phyloP scores from a whole-genome alignment of 2,113 vertebrate species.

The Australoheros scitulus region DNA sequence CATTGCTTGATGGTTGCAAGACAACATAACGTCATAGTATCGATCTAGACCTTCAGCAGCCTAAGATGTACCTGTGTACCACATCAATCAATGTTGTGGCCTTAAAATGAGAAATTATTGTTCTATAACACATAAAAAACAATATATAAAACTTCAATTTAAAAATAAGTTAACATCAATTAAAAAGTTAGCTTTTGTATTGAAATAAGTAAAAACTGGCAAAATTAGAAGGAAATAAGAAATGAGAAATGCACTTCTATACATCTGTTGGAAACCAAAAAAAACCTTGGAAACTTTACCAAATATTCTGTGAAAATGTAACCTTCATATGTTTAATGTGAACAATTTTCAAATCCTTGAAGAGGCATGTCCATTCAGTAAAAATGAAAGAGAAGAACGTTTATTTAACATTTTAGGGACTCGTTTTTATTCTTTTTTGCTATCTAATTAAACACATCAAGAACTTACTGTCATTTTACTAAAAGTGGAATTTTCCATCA shows the following conservation, averaged over 20 bases:
- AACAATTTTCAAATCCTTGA: background rate
- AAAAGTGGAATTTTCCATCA: background rate
- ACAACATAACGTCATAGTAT: background rate
- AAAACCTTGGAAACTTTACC: background rate
- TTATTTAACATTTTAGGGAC: background rate
- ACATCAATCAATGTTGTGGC: too few relatives aligned
- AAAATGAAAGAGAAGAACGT: background rate
- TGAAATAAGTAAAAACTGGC: background rate
- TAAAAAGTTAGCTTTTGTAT: background rate
- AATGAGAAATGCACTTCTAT: background rate
- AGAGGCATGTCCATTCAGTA: background rate
- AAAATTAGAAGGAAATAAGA: background rate
- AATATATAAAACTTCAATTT: background rate
- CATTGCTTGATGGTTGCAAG: background rate
- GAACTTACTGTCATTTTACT: background rate
- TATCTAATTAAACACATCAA: conserved; percentile 4
- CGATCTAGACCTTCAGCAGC: background rate
- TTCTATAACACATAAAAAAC: background rate
- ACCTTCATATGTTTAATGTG: background rate
- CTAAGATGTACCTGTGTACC: background rate
- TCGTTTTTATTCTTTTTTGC: background rate
- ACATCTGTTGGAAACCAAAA: background rate
- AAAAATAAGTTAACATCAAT: background rate
- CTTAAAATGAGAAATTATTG: background rate
- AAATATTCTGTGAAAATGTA: background rate